A percentile compares a stretch with the other conserved stretches of the same genome.
These are phyloP conservation scores for Scelioninae gen. 1 DNA, from an alignment of 2,888 invertebrate genomes.

Conservation along the genomic window DNA sequence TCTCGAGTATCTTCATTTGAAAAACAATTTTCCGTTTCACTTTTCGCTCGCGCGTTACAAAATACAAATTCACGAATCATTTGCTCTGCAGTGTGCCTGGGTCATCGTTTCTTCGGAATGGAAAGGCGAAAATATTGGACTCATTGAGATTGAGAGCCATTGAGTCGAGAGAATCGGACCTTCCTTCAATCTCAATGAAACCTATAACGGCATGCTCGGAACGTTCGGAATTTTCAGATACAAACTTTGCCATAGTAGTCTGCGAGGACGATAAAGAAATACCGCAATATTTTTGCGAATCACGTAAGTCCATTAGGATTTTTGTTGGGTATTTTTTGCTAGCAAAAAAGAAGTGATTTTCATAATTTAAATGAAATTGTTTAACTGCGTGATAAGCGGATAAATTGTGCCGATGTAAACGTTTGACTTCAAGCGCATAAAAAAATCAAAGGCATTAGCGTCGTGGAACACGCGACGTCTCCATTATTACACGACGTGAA, in stretches of 20 bases:
- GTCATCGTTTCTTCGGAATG: slow-evolving; percentile 40
- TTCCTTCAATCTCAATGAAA: slow-evolving; percentile 56
- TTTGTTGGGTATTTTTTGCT: too few relatives aligned
- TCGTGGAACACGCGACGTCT: slow-evolving; percentile 21
- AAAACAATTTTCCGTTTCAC: slow-evolving; percentile 45
- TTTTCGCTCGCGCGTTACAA: slow-evolving; percentile 29
- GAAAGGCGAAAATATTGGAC: slow-evolving; percentile 49
- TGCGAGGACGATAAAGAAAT: slow-evolving; percentile 17
- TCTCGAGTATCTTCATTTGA: slow-evolving; percentile 26
- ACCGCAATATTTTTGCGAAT: slow-evolving; percentile 14
- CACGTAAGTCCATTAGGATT: slow-evolving; percentile 13
- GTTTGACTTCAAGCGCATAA: not conserved
- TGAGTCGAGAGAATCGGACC: slow-evolving; percentile 57
- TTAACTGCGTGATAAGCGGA: too few relatives aligned
- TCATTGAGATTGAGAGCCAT: slow-evolving; percentile 58
- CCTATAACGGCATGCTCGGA: slow-evolving; percentile 34
- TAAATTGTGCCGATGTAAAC: slow-evolving; percentile 13
- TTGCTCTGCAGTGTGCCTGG: slow-evolving; percentile 36
- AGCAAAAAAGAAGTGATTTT: not conserved
- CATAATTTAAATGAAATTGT: not conserved
- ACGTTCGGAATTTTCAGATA: slow-evolving; percentile 45
- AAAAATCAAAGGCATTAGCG: slow-evolving; percentile 20
- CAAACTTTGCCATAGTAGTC: slow-evolving; percentile 37
- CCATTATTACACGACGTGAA: slow-evolving; percentile 33
- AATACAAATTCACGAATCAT: slow-evolving; percentile 50